Conservation (phyloP, 2,797 vertebrate genomes). For the Lutjanus argentimaculatus region DNA sequence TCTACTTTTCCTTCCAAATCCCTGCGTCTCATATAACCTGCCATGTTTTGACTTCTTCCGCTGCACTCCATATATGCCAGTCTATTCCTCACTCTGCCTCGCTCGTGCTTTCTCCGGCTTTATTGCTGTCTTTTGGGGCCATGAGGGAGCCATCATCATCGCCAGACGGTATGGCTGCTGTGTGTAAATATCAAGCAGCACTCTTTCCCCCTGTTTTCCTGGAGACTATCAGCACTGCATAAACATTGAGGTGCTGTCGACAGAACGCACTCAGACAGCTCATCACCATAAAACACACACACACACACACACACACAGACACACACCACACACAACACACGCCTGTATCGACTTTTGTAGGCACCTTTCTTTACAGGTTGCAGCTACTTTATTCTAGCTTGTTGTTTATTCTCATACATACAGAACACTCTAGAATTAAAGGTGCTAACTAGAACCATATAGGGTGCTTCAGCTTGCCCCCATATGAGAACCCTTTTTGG, state of each 20-base stretch:
- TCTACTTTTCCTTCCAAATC: constrained; percentile 20
- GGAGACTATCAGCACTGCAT: constrained; percentile 75
- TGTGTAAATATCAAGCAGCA: constrained; percentile 84
- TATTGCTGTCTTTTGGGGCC: constrained; percentile 75
- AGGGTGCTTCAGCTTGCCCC: too few species aligned
- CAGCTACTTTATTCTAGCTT: constrained; percentile 20
- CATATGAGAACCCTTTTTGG: too few species aligned
- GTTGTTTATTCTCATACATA: constrained; percentile 34
- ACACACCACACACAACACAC: constrained; percentile 7
- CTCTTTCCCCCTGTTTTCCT: constrained; percentile 62
- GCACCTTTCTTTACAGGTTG: constrained; percentile 33
- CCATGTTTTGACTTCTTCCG: constrained; percentile 49
- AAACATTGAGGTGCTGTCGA: constrained; percentile 67
- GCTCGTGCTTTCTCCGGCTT: constrained; percentile 56
- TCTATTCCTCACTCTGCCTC: constrained; percentile 55
- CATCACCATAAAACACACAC: constrained; percentile 66
- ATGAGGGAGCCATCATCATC: constrained; percentile 78
- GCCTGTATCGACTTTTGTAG: neutral
- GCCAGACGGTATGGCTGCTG: constrained; percentile 74
- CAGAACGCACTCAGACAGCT: constrained; percentile 58
- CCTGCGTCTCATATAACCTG: constrained; percentile 44
- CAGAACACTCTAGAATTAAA: too few species aligned
- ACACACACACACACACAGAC: constrained; percentile 15
- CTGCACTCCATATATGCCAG: constrained; percentile 40
- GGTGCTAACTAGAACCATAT: too few species aligned